phyloP scores from a whole-genome alignment of 2,888 invertebrate genomes.

The Epirrita christyi region DNA sequence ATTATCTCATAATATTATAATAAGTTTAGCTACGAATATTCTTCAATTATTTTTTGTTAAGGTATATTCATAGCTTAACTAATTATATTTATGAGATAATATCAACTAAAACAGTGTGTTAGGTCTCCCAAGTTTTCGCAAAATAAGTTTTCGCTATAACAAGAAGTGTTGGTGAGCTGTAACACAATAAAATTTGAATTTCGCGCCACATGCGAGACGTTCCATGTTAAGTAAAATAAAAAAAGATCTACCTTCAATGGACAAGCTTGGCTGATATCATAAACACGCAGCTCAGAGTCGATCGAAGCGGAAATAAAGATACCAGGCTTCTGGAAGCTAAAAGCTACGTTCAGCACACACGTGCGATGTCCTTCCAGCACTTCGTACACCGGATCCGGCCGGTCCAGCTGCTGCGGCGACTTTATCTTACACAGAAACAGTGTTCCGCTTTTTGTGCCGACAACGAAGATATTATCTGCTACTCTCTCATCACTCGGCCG shows the following conservation, averaged over 20 bases:
- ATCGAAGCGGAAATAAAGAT: slow-evolving; percentile 68
- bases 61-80: too few relatives aligned
- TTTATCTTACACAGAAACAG: slow-evolving; percentile 62
- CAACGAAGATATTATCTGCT: slow-evolving; percentile 64
- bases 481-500: slow-evolving; percentile 58
- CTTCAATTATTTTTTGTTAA: too few relatives aligned
- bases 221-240: too few relatives aligned
- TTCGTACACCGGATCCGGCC: slow-evolving; percentile 59
- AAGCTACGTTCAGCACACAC: slow-evolving; percentile 63
- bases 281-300: slow-evolving; percentile 69
- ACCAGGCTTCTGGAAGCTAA: slow-evolving; percentile 61
- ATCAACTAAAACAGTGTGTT: too few relatives aligned
- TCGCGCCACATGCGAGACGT: too few relatives aligned
- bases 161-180: too few relatives aligned
- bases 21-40: too few relatives aligned
- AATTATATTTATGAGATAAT: too few relatives aligned
- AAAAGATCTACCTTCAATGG: slow-evolving; percentile 61
- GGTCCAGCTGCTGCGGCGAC: slow-evolving; percentile 38
- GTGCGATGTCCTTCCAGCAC: slow-evolving; percentile 60
- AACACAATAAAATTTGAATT: too few relatives aligned
- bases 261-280: slow-evolving; percentile 59
- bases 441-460: slow-evolving; percentile 62
- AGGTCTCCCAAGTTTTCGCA: too few relatives aligned
- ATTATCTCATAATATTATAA: too few relatives aligned
- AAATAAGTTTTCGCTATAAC: too few relatives aligned